A percentile compares a stretch with the other conserved stretches of the same genome.
phyloP scores from a whole-genome alignment of 2,797 vertebrate species.

The Moxostoma hubbsi region DNA sequence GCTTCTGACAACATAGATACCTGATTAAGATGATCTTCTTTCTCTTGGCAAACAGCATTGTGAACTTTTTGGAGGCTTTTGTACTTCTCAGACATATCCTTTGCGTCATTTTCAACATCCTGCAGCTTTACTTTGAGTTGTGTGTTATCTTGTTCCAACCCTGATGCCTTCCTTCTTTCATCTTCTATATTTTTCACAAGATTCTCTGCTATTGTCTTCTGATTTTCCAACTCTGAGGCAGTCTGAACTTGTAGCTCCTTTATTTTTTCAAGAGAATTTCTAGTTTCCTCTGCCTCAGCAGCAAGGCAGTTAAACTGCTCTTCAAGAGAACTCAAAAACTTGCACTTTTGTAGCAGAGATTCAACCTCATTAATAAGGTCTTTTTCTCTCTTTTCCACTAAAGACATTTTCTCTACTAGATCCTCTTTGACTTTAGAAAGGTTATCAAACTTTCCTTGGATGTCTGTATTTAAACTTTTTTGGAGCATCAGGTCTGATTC shows the following conservation, averaged over 20 bases:
- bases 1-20: conserved; percentile 68
- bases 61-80: conserved; percentile 67
- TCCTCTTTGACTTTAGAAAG: conserved; percentile 68
- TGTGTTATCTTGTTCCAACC: conserved; percentile 71
- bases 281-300: conserved; percentile 64
- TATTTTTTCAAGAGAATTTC: conserved; percentile 66
- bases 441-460: conserved; percentile 73
- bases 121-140: conserved; percentile 61
- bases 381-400: conserved; percentile 59
- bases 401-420: conserved; percentile 62
- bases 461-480: conserved; percentile 75
- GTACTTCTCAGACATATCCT: conserved; percentile 72
- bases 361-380: conserved; percentile 68
- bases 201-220: conserved; percentile 67
- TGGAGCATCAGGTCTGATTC: conserved; percentile 79
- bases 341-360: conserved; percentile 65
- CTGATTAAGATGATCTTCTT: conserved; percentile 69
- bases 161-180: conserved; percentile 66
- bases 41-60: conserved; percentile 71
- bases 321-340: conserved; percentile 58
- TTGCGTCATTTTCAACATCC: conserved; percentile 66
- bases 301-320: conserved; percentile 66
- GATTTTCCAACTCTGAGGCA: conserved; percentile 63
- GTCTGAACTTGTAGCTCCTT: conserved; percentile 64
- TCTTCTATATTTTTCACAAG: conserved; percentile 76